Percentiles rank a stretch among this genome's conserved stretches.
Conservation (phyloP, 2,113 vertebrate species). For the Aplodontia rufa region DNA sequence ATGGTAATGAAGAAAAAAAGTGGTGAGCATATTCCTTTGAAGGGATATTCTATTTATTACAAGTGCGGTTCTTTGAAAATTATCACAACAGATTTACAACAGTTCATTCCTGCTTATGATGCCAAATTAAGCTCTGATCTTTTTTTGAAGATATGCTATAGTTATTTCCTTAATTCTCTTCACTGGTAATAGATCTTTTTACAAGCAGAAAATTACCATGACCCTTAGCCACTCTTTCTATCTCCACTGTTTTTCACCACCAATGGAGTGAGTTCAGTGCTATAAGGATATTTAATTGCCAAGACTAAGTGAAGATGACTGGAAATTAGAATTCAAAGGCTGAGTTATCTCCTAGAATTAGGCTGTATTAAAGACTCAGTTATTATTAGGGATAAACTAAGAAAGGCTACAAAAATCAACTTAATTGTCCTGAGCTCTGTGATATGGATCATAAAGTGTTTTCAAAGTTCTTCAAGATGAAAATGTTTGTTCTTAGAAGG, state of each 20-base stretch:
- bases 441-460: conserved; percentile 46
- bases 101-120: conserved; percentile 17
- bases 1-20: not conserved
- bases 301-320: conserved; percentile 71
- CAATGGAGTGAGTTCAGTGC: conserved; percentile 60
- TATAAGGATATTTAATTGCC: conserved; percentile 58
- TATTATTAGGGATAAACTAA: conserved; percentile 37
- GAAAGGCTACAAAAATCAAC: conserved; percentile 35
- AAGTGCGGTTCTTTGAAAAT: conserved; percentile 5
- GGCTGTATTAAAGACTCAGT: conserved; percentile 37
- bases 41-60: not conserved
- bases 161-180: conserved; percentile 16
- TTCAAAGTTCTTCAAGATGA: conserved; percentile 13
- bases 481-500: conserved; percentile 45
- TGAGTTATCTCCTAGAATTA: conserved; percentile 51
- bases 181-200: conserved; percentile 50
- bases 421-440: conserved; percentile 60
- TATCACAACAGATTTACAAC: not conserved
- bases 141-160: conserved; percentile 58
- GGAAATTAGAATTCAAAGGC: conserved; percentile 77
- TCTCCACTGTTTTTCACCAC: conserved; percentile 55
- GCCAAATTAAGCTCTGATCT: not conserved
- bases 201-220: conserved; percentile 63
- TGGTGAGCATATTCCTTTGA: not conserved
- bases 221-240: conserved; percentile 67